These are phyloP conservation scores for Adelges cooleyi DNA, from an alignment of 1,140 invertebrate species.

Conservation along the genomic window DNA sequence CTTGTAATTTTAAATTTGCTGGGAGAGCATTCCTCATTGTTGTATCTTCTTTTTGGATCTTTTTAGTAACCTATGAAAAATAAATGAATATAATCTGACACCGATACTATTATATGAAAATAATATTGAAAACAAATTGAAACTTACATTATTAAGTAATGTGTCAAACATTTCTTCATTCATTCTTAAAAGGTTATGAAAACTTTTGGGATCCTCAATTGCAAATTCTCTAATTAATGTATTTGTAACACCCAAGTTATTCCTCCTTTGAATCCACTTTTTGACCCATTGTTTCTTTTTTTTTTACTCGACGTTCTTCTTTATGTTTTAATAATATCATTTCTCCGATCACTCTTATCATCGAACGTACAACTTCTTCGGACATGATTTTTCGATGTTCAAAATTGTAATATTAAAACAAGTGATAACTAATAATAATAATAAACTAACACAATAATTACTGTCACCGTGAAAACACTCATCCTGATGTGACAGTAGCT, in stretches of 20 bases:
- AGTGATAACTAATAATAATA: too few species aligned
- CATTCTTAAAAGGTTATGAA: conserved; percentile 7
- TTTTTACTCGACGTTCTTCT: background rate
- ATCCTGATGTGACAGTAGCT: background rate
- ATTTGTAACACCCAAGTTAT: background rate
- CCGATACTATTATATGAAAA: background rate
- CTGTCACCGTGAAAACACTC: background rate
- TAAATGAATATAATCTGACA: background rate
- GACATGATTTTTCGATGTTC: too few species aligned
- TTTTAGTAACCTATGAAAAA: background rate
- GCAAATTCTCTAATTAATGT: conserved; percentile 1
- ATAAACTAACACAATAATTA: background rate
- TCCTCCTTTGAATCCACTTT: conserved; percentile 10
- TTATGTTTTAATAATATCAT: conserved; percentile 10
- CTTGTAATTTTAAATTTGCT: background rate
- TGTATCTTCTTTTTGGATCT: too few species aligned
- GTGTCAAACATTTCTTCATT: background rate
- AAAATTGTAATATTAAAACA: too few species aligned
- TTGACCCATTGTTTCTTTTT: background rate
- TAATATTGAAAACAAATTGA: background rate
- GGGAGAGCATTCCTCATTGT: conserved; percentile 13
- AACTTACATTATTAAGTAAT: background rate
- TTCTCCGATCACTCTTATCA: background rate
- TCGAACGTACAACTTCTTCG: background rate
- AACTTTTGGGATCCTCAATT: background rate